phyloP scores from a whole-genome alignment of 2,113 vertebrate species.

The Dendropsophus ebraccatus region DNA sequence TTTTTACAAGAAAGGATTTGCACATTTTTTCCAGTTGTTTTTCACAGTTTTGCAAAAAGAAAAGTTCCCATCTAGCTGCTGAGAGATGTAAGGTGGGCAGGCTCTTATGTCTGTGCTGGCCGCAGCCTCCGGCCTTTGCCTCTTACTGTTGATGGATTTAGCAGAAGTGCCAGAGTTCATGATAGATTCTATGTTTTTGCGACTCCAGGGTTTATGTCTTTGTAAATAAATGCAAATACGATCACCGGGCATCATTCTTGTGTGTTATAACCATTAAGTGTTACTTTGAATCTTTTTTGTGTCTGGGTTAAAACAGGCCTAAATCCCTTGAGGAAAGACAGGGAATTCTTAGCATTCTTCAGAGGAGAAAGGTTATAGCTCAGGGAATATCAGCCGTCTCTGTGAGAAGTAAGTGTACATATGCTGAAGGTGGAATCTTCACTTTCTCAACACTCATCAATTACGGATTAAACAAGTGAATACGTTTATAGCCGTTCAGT shows the following conservation, averaged over 20 bases:
- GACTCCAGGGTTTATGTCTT: not conserved
- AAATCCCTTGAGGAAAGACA: slow-evolving; percentile 44
- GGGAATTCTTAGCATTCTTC: slow-evolving; percentile 54
- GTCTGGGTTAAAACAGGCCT: slow-evolving; percentile 15
- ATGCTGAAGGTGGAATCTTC: not conserved
- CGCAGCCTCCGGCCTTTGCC: not conserved
- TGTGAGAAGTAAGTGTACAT: slow-evolving; percentile 3
- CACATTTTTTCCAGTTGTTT: not conserved
- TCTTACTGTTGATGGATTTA: too few species aligned
- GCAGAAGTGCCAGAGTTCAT: not conserved
- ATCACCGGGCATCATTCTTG: not conserved
- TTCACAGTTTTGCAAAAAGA: not conserved
- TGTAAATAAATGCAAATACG: not conserved
- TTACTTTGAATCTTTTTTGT: slow-evolving; percentile 7
- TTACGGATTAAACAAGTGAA: not conserved
- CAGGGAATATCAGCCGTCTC: slow-evolving; percentile 10
- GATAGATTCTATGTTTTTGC: not conserved
- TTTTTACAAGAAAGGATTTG: too few species aligned
- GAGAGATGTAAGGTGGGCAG: not conserved
- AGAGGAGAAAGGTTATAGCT: slow-evolving; percentile 51
- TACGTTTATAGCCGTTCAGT: not conserved
- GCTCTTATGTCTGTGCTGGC: not conserved
- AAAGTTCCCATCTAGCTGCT: not conserved
- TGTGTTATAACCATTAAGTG: slow-evolving; percentile 30
- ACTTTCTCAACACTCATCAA: not conserved